These are phyloP conservation scores for Thalpophila matura DNA, from an alignment of 2,888 invertebrate genomes.

Conservation along the genomic window DNA sequence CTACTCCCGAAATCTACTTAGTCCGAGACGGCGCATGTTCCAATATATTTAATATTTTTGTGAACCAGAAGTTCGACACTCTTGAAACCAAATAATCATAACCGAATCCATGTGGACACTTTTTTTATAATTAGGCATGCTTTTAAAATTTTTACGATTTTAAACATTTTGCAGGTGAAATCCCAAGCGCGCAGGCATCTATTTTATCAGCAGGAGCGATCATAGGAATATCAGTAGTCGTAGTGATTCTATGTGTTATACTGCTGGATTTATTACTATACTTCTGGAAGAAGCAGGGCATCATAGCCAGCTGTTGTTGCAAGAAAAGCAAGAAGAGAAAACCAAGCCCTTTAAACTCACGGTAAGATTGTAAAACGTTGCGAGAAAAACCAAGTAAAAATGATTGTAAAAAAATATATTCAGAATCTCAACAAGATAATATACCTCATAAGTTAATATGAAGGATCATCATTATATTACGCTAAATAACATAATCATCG, in stretches of 20 bases:
- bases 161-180: slow-evolving; percentile 16
- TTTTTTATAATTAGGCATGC: no score
- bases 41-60: slow-evolving; percentile 2
- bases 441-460: background rate
- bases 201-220: slow-evolving; percentile 93
- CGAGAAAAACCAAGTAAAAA: background rate
- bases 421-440: slow-evolving; percentile 12
- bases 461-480: slow-evolving; percentile 7
- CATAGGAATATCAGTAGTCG: slow-evolving; percentile 95
- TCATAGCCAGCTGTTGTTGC: slow-evolving; percentile 92
- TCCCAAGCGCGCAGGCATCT: slow-evolving; percentile 57
- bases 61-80: background rate
- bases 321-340: slow-evolving; percentile 90
- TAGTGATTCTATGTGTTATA: slow-evolving; percentile 94
- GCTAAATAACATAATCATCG: slow-evolving; percentile 25
- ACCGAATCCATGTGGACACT: no score
- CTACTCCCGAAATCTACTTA: slow-evolving; percentile 6
- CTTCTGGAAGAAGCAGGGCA: slow-evolving; percentile 91
- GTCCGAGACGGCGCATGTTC: background rate
- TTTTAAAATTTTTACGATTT: background rate
- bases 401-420: background rate
- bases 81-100: background rate
- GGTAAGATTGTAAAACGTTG: slow-evolving; percentile 68
- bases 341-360: slow-evolving; percentile 77
- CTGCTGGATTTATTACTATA: slow-evolving; percentile 96